phyloP scores from a whole-genome alignment of 2,113 vertebrate genomes.

The Pogona vitticeps region DNA sequence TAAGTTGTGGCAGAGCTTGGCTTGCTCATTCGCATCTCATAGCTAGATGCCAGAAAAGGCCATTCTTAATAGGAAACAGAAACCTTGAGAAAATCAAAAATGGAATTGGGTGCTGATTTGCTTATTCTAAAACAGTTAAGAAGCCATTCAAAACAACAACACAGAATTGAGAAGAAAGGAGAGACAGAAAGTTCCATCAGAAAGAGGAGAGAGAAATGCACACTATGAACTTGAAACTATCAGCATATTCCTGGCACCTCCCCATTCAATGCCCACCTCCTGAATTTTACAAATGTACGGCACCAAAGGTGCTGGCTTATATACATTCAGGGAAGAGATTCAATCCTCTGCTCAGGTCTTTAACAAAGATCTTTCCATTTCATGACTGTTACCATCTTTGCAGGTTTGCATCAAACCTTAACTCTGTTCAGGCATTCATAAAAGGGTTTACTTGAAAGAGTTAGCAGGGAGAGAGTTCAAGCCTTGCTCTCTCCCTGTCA shows the following conservation, averaged over 20 bases:
- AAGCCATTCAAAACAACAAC: not conserved
- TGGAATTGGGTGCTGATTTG: not conserved
- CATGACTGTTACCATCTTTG: too few relatives aligned
- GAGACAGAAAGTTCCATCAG: not conserved
- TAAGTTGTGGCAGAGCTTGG: slow-evolving; percentile 36
- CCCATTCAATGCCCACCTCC: not conserved
- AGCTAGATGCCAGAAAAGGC: not conserved
- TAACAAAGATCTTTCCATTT: not conserved
- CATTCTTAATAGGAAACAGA: not conserved
- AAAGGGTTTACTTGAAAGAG: too few relatives aligned
- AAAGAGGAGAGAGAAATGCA: slow-evolving; percentile 7
- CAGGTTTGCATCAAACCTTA: too few relatives aligned
- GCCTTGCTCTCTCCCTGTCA: too few relatives aligned
- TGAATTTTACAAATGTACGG: not conserved
- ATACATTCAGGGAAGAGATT: not conserved
- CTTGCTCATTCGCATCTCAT: not conserved
- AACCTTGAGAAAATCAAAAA: not conserved
- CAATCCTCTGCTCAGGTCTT: not conserved
- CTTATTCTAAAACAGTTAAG: not conserved
- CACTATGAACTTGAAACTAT: not conserved
- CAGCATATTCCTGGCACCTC: not conserved
- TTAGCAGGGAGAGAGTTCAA: too few relatives aligned
- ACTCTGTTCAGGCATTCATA: too few relatives aligned
- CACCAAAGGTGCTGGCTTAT: not conserved
- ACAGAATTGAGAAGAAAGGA: not conserved